Conservation (phyloP, 2,113 vertebrate species). For the Tauraco erythrolophus region DNA sequence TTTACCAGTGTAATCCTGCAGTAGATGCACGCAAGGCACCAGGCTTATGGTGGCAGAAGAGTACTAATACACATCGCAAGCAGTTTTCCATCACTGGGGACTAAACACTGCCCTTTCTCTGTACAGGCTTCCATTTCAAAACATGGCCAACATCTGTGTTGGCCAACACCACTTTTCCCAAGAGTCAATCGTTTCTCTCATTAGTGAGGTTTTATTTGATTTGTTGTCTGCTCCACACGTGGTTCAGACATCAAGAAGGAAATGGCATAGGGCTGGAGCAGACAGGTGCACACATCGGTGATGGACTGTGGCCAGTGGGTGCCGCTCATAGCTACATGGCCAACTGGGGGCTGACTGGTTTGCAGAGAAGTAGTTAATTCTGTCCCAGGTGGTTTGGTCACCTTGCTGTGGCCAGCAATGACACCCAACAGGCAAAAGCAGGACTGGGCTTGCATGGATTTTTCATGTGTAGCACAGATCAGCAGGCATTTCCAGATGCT, state of each 20-base stretch:
- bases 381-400: not conserved
- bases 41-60: not conserved
- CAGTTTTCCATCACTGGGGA: not conserved
- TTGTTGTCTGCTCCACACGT: not conserved
- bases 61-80: not conserved
- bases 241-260: not conserved
- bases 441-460: not conserved
- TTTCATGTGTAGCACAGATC: not conserved
- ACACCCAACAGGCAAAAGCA: rapidly evolving
- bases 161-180: not conserved
- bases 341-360: not conserved
- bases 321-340: rapidly evolving
- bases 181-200: not conserved
- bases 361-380: not conserved
- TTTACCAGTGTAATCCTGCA: not conserved
- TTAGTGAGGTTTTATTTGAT: not conserved
- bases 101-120: not conserved
- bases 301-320: not conserved
- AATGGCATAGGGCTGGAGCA: not conserved
- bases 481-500: not conserved
- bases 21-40: not conserved
- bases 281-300: not conserved
- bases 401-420: not conserved
- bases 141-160: not conserved
- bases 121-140: not conserved